A percentile compares a stretch with the other conserved stretches of the same genome.
These are phyloP conservation scores for Babyrousa celebensis DNA, from an alignment of 2,797 vertebrate genomes.

Conservation along the genomic window DNA sequence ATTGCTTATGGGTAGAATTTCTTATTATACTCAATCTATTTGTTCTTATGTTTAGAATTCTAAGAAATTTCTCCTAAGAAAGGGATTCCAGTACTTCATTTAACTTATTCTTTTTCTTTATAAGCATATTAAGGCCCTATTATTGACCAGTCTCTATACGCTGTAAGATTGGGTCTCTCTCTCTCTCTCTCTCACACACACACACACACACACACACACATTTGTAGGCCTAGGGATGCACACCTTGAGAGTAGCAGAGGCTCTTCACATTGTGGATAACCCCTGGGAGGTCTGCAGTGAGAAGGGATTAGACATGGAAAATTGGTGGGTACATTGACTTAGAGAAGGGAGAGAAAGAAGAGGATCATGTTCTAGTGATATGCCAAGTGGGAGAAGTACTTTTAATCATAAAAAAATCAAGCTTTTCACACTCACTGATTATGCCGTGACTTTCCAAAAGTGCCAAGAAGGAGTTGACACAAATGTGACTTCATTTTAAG, in stretches of 20 bases:
- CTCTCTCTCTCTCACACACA: neutral
- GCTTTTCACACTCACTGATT: neutral
- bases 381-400: neutral
- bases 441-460: conserved; percentile 20
- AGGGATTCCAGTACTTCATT: neutral
- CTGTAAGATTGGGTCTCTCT: conserved; percentile 63
- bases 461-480: conserved; percentile 28
- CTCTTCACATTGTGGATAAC: conserved; percentile 22
- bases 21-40: neutral
- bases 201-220: neutral
- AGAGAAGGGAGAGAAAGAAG: conserved; percentile 3
- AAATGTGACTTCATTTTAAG: conserved; percentile 4
- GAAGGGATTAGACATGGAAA: neutral
- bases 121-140: neutral
- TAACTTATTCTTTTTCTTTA: conserved; percentile 49
- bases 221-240: conserved; percentile 20
- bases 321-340: conserved; percentile 12
- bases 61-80: conserved; percentile 45
- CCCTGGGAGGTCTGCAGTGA: conserved; percentile 33
- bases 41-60: conserved; percentile 58
- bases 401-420: conserved; percentile 8
- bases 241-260: neutral
- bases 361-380: neutral
- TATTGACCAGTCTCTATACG: neutral
- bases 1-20: neutral